Percentiles rank a stretch among this genome's conserved stretches.
These are phyloP conservation scores for Dinocampus coccinellae DNA, from an alignment of 2,888 invertebrate species.

Conservation along the genomic window DNA sequence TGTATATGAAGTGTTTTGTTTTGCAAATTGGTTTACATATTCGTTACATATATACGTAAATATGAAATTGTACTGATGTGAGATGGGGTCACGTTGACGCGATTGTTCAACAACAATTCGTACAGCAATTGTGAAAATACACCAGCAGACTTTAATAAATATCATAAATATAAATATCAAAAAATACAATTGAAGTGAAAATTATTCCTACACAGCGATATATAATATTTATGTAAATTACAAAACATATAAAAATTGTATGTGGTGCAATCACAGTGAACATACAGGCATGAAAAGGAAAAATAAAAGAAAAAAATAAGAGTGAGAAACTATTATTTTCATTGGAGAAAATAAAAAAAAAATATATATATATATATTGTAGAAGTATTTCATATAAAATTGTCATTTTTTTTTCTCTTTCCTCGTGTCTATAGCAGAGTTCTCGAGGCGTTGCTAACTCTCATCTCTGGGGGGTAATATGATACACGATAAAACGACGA, in stretches of 20 bases:
- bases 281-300: too few relatives aligned
- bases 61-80: not conserved
- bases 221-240: too few relatives aligned
- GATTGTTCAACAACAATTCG: not conserved
- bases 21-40: constrained; percentile 27
- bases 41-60: not conserved
- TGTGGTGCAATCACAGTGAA: too few relatives aligned
- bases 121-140: not conserved
- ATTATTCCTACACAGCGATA: too few relatives aligned
- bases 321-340: not conserved
- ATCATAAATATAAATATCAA: too few relatives aligned
- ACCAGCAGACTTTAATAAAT: not conserved
- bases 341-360: not conserved
- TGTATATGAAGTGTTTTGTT: constrained; percentile 21
- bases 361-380: not conserved
- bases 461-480: constrained; percentile 17
- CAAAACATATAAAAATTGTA: too few relatives aligned
- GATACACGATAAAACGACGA: constrained; percentile 28
- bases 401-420: constrained; percentile 8
- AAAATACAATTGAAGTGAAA: too few relatives aligned
- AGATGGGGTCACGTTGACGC: constrained; percentile 8
- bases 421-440: not conserved
- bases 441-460: constrained; percentile 10
- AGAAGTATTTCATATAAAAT: not conserved
- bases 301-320: too few relatives aligned